These are phyloP conservation scores for Agrilus mali DNA, from an alignment of 2,888 invertebrate genomes.

Conservation along the genomic window DNA sequence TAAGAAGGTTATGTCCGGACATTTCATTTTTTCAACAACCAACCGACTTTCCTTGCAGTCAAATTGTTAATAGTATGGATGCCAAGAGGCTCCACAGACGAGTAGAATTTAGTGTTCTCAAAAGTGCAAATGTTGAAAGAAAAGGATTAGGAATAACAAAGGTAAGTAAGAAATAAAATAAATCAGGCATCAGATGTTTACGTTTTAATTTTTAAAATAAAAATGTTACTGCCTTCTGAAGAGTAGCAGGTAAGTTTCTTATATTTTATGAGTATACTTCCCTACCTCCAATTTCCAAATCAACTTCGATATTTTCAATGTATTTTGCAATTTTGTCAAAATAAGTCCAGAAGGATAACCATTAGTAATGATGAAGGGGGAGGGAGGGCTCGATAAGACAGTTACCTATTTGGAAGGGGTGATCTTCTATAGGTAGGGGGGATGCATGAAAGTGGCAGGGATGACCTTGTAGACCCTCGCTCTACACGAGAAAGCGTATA, in stretches of 20 bases:
- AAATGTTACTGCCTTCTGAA: slow-evolving; percentile 11
- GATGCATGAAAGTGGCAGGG: no score
- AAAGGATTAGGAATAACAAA: slow-evolving; percentile 81
- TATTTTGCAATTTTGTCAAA: no score
- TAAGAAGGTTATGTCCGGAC: slow-evolving; percentile 86
- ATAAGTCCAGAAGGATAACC: no score
- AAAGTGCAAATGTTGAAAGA: slow-evolving; percentile 77
- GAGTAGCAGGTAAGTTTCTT: slow-evolving; percentile 18
- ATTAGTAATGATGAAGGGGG: no score
- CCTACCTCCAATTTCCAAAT: no score
- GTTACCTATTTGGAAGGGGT: no score
- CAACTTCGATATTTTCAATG: no score
- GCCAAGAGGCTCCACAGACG: slow-evolving; percentile 76
- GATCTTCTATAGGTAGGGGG: no score
- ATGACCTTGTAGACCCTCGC: no score
- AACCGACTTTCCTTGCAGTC: slow-evolving; percentile 79
- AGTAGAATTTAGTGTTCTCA: slow-evolving; percentile 75
- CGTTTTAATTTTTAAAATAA: slow-evolving; percentile 1
- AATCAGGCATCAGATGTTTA: not conserved
- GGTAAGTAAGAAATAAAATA: slow-evolving; percentile 40
- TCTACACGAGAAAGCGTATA: no score
- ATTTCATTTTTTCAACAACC: slow-evolving; percentile 95
- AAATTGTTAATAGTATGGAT: slow-evolving; percentile 67
- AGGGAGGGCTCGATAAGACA: no score
- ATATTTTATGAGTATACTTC: no score